Base-by-base conservation (phyloP, 1,140 invertebrate species). In the Drosophila pectinifera region DNA sequence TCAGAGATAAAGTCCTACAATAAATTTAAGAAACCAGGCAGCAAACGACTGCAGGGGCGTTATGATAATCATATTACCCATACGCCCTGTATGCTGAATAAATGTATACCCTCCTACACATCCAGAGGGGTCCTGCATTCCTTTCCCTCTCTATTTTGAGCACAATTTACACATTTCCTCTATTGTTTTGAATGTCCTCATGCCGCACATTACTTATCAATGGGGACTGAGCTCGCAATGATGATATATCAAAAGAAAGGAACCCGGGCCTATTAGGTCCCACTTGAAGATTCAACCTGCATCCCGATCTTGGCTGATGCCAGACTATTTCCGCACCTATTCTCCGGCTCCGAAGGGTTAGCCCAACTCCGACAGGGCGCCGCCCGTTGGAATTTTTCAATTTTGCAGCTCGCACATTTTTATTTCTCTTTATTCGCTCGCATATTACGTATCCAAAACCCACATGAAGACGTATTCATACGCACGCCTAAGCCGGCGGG, bases 51-150 rank as follows among this genome's bases (percentile, higher is more conserved):
- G 46, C 48, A 56, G 63, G 63, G 48, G 67, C 68, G 42, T 70
- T 61, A 78, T 75, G 65, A 86, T 82, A 86, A 86, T 78, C 81
- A 86, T 80, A 86, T 86, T 85, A 86, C 74, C 53, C 74, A 86
- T 76, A 80, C 82, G 65, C 43, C 68, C 43, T 22, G 65, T 28
- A 36, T 51, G 43, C 42, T 31, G 38, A 53, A 57, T 41, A 38
- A 11, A 58, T 26, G 43, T 20, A 55, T 39, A 41, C 24, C 56
- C 34, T 38, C 5, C 34, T 13, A 13, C 20, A 58, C 5, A 45
- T 10, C 11, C 48, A 41, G 36, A 39, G 39, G 48, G 24, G 18
- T 13, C 13, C 13, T 3, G 18, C 20, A 13, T 22, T 20, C 24
- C 24, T 14, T 28, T 13, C 16, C 13, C 24, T 8, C 14, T 41